These are phyloP conservation scores for Pyrrhosoma nymphula DNA, from an alignment of 2,888 invertebrate species.

Conservation along the genomic window DNA sequence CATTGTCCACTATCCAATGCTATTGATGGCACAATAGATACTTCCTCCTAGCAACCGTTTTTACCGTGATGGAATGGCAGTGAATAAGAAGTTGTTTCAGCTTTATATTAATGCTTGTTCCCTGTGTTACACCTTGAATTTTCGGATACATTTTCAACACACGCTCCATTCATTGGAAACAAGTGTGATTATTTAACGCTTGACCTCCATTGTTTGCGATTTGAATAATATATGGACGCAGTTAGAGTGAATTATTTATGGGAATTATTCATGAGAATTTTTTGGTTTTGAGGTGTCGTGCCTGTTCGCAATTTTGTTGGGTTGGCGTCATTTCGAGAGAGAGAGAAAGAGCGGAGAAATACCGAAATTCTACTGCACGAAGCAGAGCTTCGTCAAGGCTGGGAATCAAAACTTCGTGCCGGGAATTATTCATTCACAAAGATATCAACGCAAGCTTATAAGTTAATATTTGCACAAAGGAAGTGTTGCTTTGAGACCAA, in stretches of 20 bases:
- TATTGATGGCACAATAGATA: no score
- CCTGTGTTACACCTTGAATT: not conserved
- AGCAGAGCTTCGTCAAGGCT: not conserved
- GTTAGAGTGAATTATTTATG: not conserved
- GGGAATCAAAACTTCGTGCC: not conserved
- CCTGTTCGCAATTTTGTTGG: not conserved
- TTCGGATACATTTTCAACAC: not conserved
- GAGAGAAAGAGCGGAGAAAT: not conserved
- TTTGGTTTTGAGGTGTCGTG: not conserved
- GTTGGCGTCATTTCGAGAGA: not conserved
- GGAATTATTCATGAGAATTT: not conserved
- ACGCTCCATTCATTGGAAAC: not conserved
- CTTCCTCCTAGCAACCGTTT: no score
- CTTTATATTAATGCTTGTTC: not conserved
- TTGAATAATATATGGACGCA: not conserved
- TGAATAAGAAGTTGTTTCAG: not conserved
- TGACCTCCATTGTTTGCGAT: not conserved
- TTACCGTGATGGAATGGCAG: no score
- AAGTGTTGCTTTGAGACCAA: not conserved
- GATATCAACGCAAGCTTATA: not conserved
- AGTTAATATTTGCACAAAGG: not conserved
- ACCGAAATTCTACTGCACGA: not conserved
- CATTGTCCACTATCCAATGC: no score
- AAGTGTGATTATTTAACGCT: not conserved
- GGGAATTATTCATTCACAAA: not conserved